Base-by-base conservation (phyloP, 2,888 invertebrate genomes). In the Cephus runcator region DNA sequence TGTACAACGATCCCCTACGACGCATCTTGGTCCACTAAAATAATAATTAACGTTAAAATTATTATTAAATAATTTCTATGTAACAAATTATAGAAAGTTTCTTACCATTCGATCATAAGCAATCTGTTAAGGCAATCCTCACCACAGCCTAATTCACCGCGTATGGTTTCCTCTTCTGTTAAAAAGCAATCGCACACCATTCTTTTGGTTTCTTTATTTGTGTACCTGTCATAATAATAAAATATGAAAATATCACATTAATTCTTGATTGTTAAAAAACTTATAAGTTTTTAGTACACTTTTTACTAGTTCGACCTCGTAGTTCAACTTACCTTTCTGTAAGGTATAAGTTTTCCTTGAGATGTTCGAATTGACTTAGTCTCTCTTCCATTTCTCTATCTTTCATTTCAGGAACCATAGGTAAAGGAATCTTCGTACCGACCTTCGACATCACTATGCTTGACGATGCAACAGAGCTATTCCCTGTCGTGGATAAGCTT, bases 41-140 rank as follows among this genome's bases (percentile, higher is more conserved):
- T 85, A 82, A 31, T 34, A 40, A 73, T 34, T 69, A 31, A 30
- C 68, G 35, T 56, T 56, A 12, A 34, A 36, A 33, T 78, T 76
- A 36, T 75, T 34, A 78, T 71, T 56, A 9, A 23, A 56, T 23
- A 56, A 23, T 56, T 56, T 23, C 56, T 23, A 23, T 9, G 23
- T 23, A 56, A 56, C 56, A 23, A 56, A 23, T 56, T 56, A 56
- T 23, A 9, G 23, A 56, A 23, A 56, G 9, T 56, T 23, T 56
- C 92, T 92, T 93, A 97, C 97, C 98, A 99, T 94, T 99, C 99
- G 90, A 99, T 98, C 96, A 98, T 97, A n/a, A 99, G 94, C 90
- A 99, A 94, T 89, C 98, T 95, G 93, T 99, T 99, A 68, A 99
- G 94, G 92, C 99, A 99, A 92, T 98, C 98, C 88, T 98, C 98